phyloP scores from a whole-genome alignment of 2,888 invertebrate genomes.

The Bibio marci region DNA sequence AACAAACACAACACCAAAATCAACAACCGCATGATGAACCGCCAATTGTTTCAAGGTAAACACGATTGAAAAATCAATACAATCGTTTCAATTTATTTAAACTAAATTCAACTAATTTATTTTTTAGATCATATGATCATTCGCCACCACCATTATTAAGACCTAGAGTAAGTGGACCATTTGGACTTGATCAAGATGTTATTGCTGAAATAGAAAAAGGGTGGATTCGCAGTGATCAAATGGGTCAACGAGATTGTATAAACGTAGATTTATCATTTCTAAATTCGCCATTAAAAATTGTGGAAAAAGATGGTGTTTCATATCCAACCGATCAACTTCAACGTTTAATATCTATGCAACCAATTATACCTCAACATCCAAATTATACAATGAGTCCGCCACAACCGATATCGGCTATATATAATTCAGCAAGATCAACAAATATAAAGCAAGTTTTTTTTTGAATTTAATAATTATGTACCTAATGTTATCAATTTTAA shows the following conservation, averaged over 20 bases:
- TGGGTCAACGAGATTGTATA: conserved; percentile 28
- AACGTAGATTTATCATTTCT: conserved; percentile 25
- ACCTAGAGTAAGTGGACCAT: conserved; percentile 46
- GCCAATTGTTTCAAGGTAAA: neutral
- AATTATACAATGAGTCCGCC: conserved; percentile 18
- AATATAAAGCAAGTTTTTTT: conserved; percentile 1
- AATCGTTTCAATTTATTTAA: conserved; percentile 22
- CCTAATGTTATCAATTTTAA: neutral
- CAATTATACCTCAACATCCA: neutral
- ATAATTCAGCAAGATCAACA: conserved; percentile 8
- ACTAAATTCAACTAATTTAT: neutral
- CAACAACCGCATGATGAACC: neutral
- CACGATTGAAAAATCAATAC: neutral
- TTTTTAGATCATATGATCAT: conserved; percentile 1
- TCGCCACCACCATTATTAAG: conserved; percentile 29
- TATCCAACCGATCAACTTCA: conserved; percentile 27
- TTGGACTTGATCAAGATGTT: conserved; percentile 56
- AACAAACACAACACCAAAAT: neutral
- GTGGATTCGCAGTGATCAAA: conserved; percentile 27
- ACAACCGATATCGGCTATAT: conserved; percentile 10
- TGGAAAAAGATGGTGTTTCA: conserved; percentile 31
- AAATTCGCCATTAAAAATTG: conserved; percentile 33
- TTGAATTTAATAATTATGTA: neutral
- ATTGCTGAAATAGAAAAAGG: conserved; percentile 47
- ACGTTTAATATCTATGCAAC: conserved; percentile 17